These are phyloP conservation scores for Omphaloscelis lunosa DNA, from an alignment of 2,888 invertebrate species.

Conservation along the genomic window DNA sequence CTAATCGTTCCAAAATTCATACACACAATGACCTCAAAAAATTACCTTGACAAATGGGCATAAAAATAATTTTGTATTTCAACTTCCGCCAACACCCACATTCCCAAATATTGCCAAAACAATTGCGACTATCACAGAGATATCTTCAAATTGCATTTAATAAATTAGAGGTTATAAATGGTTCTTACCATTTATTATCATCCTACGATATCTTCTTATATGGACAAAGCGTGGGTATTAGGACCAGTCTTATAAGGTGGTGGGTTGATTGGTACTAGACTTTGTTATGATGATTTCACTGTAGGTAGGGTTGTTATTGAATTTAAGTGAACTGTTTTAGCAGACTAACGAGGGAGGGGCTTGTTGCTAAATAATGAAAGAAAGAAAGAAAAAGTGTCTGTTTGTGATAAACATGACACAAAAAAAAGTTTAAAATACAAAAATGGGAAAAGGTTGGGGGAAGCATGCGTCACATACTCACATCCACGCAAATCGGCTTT, in stretches of 20 bases:
- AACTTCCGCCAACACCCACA: constrained; percentile 49
- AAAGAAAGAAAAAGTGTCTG: too few species aligned
- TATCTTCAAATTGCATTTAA: constrained; percentile 59
- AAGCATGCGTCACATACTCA: too few species aligned
- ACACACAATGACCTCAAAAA: constrained; percentile 24
- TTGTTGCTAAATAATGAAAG: too few species aligned
- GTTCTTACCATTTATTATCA: constrained; percentile 64
- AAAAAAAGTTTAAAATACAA: too few species aligned
- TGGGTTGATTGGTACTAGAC: constrained; percentile 45
- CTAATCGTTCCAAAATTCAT: constrained; percentile 13
- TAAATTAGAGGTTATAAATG: constrained; percentile 57
- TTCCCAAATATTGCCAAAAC: constrained; percentile 61
- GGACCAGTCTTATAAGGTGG: constrained; percentile 52
- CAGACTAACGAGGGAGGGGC: not conserved
- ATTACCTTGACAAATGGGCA: constrained; percentile 40
- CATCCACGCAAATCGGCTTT: too few species aligned
- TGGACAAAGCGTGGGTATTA: constrained; percentile 53
- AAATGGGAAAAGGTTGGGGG: too few species aligned
- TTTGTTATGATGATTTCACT: constrained; percentile 60
- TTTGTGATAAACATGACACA: too few species aligned
- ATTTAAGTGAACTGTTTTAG: constrained; percentile 27
- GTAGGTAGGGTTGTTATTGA: constrained; percentile 29
- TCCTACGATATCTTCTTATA: constrained; percentile 62
- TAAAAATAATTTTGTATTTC: constrained; percentile 11
- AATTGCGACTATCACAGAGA: constrained; percentile 45